phyloP scores from a whole-genome alignment of 2,888 invertebrate species.

The Cyaniris semiargus region DNA sequence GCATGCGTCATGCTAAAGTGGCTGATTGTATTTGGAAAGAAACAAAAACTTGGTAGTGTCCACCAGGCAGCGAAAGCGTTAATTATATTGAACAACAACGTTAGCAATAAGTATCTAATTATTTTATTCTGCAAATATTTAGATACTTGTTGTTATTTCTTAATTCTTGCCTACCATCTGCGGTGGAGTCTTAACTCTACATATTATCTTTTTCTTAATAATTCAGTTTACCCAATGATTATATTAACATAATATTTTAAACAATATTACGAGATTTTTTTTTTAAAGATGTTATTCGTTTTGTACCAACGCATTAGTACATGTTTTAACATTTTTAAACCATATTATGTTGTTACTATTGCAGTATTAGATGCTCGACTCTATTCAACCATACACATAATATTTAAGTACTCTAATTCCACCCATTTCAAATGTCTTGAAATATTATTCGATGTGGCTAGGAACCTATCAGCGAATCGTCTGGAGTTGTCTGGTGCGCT shows the following conservation, averaged over 20 bases:
- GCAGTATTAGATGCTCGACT: no score
- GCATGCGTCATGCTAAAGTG: background rate
- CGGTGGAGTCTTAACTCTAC: background rate
- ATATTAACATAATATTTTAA: no score
- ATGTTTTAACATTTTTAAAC: no score
- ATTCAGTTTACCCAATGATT: background rate
- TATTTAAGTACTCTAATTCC: background rate
- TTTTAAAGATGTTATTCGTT: no score
- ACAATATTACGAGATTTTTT: no score
- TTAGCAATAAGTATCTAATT: no score
- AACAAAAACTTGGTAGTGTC: background rate
- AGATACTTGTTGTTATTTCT: no score
- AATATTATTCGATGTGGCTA: conserved; percentile 53
- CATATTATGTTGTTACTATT: no score
- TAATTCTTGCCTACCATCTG: background rate
- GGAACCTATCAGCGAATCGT: conserved; percentile 88
- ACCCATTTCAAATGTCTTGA: background rate
- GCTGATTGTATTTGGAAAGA: background rate
- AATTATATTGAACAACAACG: no score
- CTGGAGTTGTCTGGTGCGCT: conserved; percentile 86
- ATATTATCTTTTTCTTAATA: background rate
- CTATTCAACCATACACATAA: background rate
- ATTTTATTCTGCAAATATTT: no score
- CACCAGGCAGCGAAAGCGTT: no score
- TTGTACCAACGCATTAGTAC: no score